Evolutionary conservation across 2,888 invertebrate genomes (phyloP).

Genomic region (Spodoptera picta): DNA sequence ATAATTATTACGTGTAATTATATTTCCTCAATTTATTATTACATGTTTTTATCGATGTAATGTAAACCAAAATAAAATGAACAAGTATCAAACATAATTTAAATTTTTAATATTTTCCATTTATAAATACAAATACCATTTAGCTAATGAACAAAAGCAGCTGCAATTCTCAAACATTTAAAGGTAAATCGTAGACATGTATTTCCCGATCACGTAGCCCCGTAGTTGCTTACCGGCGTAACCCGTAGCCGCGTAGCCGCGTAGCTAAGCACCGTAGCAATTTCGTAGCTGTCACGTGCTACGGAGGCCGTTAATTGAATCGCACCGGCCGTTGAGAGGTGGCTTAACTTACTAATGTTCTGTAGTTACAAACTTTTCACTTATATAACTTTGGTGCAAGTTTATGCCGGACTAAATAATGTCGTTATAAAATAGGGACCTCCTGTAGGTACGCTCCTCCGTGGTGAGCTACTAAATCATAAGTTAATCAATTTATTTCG

Average conservation of each 20-base stretch:
- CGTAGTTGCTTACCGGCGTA: slow-evolving; percentile 56
- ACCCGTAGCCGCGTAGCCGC: slow-evolving; percentile 62
- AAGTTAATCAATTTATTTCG: not conserved
- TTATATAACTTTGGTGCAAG: slow-evolving; percentile 57
- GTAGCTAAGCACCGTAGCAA: slow-evolving; percentile 62
- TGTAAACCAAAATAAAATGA: too few species aligned
- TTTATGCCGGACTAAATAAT: slow-evolving; percentile 53
- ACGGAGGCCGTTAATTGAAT: slow-evolving; percentile 77
- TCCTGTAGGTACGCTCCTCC: slow-evolving; percentile 7
- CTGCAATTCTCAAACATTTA: slow-evolving; percentile 33
- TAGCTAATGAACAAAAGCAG: too few species aligned
- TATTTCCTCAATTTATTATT: too few species aligned
- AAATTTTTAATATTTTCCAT: too few species aligned
- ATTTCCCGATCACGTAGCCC: slow-evolving; percentile 59
- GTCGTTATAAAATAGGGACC: slow-evolving; percentile 28
- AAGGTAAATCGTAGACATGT: slow-evolving; percentile 49
- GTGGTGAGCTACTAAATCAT: not conserved
- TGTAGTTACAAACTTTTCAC: slow-evolving; percentile 61
- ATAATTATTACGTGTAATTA: too few species aligned
- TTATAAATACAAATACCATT: too few species aligned
- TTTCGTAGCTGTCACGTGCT: slow-evolving; percentile 66
- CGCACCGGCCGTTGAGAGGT: slow-evolving; percentile 69
- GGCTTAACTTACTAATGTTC: slow-evolving; percentile 60
- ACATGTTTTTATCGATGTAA: too few species aligned
- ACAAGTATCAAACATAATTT: too few species aligned